Evolutionary conservation across 1,140 invertebrate genomes (phyloP).

Genomic region (Ruditapes philippinarum): DNA sequence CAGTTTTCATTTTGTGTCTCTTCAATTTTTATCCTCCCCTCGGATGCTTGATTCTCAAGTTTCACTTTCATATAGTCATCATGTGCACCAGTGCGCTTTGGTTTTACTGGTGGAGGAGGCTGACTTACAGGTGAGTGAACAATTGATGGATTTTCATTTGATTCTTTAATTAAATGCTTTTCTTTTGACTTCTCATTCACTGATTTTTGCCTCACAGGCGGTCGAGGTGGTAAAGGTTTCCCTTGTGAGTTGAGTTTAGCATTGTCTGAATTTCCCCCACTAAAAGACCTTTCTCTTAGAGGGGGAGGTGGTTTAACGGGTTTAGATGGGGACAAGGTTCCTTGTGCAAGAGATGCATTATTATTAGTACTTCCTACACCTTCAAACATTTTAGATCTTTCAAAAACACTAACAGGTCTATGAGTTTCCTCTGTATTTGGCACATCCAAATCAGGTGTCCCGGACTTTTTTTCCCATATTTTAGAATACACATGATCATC

Average conservation of each 20-base stretch:
- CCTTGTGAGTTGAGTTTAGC: conserved; percentile 37
- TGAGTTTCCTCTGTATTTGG: neutral
- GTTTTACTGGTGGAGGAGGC: conserved; percentile 69
- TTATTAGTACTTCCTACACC: neutral
- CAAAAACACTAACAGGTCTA: conserved; percentile 59
- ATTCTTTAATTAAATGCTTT: neutral
- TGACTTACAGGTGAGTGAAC: neutral
- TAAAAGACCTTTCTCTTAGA: conserved; percentile 63
- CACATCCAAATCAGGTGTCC: neutral
- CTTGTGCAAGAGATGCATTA: neutral
- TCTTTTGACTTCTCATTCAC: conserved; percentile 38
- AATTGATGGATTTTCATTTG: neutral
- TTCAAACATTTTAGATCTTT: conserved; percentile 75
- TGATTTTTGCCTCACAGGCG: conserved; percentile 37
- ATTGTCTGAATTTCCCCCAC: neutral
- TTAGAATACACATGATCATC: conserved; percentile 42
- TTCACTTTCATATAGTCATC: conserved; percentile 72
- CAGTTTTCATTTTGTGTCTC: conserved; percentile 44
- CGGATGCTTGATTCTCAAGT: conserved; percentile 32
- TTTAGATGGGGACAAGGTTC: conserved; percentile 12
- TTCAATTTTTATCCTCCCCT: conserved; percentile 33
- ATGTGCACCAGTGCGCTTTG: conserved; percentile 73
- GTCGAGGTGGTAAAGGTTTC: neutral
- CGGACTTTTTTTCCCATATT: conserved; percentile 39
- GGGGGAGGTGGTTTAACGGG: conserved; percentile 66